A percentile compares a stretch with the other conserved stretches of the same genome.
phyloP scores from a whole-genome alignment of 2,888 invertebrate genomes.

The Carabus problematicus region DNA sequence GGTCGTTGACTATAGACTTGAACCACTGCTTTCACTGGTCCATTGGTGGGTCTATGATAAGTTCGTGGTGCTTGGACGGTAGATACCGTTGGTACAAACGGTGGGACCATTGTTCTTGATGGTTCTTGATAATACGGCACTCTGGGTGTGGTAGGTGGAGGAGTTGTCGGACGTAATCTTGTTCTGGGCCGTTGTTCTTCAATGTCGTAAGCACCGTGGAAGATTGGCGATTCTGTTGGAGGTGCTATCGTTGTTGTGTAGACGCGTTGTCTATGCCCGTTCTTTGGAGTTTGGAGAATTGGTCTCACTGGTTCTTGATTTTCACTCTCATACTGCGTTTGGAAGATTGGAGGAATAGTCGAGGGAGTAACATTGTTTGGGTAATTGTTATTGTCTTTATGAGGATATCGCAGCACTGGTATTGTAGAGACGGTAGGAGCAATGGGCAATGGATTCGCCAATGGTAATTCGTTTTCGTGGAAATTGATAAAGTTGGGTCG shows the following conservation, averaged over 20 bases:
- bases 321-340: constrained; percentile 15
- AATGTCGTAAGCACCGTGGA: constrained; percentile 19
- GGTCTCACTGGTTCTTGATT: constrained; percentile 18
- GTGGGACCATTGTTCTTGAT: constrained; percentile 46
- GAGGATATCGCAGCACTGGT: constrained; percentile 28
- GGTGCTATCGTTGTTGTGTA: background rate
- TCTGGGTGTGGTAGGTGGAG: constrained; percentile 38
- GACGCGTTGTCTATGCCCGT: background rate
- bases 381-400: constrained; percentile 21
- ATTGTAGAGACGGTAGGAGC: constrained; percentile 30
- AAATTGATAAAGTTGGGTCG: constrained; percentile 16
- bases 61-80: constrained; percentile 45
- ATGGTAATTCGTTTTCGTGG: constrained; percentile 30
- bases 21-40: constrained; percentile 46
- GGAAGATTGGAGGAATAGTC: constrained; percentile 23
- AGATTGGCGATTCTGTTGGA: background rate
- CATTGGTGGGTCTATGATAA: constrained; percentile 44
- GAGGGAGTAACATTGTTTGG: constrained; percentile 1
- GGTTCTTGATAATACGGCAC: constrained; percentile 8
- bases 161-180: constrained; percentile 30
- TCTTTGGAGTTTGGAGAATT: no score
- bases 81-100: constrained; percentile 44
- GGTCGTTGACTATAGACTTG: constrained; percentile 29
- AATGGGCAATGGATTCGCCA: constrained; percentile 20
- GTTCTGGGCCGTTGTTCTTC: constrained; percentile 33